Evolutionary conservation across 2,888 invertebrate genomes (phyloP), one percentile per base, ranked within the genome.

Genomic region (Agapostemon virescens): DNA sequence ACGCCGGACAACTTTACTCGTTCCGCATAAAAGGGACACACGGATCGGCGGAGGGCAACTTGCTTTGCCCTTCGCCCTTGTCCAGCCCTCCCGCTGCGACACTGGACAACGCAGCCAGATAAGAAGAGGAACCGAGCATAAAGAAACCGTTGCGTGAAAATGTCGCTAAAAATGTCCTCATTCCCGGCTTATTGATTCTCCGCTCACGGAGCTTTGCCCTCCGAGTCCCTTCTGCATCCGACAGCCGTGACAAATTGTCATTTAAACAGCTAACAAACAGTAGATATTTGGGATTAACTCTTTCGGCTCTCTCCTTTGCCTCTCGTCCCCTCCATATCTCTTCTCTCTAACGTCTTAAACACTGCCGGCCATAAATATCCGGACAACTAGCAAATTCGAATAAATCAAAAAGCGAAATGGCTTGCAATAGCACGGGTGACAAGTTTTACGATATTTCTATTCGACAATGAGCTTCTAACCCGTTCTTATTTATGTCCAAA

Each of bases 11-110:
- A 83, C 83, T 86, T 86, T 79, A 76, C 79, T 69, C 81, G 80
- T 80, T 77, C 69, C 79, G 74, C 80, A 85, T 86, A 85, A 86
- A 86, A 84, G 86, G 83, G 82, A 82, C 75, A 83, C 84, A 74
- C 79, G 79, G 74, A 79, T 75, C 74, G 73, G 36, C 70, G 75
- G 81, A 77, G 67, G 72, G 73, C 67, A 74, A 42, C 79, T 79
- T 66, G 76, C 69, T 64, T 45, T 72, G 72, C 72, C 78, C 79
- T 77, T 77, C 84, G 77, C 72, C 79, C 77, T 71, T 63, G 70
- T 45, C 40, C 6, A 26, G 73, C 61, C 68, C 79, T 71, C 74
- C 72, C 52, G 82, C 76, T 77, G 79, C 63, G 83, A 69, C 69
- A 45, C 26, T 20, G 72, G 73, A 66, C 70, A 77, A 75, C 68